These are phyloP conservation scores for Melanargia galathea DNA, from an alignment of 2,888 invertebrate genomes.

Conservation along the genomic window DNA sequence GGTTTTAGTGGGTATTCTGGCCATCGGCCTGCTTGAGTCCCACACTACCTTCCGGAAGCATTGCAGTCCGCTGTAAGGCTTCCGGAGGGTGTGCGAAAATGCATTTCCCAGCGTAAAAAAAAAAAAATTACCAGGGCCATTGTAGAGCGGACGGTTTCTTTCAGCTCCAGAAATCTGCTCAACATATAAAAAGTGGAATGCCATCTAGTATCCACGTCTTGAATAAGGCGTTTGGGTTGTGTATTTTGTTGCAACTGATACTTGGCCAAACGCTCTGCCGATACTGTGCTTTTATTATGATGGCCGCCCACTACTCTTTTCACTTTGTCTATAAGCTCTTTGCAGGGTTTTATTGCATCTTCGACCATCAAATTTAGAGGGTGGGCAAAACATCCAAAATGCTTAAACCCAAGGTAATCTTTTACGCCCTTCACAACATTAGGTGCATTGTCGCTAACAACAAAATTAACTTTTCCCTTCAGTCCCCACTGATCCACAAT, in stretches of 20 bases:
- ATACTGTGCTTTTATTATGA: not conserved
- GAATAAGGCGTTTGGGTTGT: not conserved
- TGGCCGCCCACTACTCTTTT: not conserved
- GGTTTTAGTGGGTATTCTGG: too few relatives aligned
- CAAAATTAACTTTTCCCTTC: conserved; percentile 48
- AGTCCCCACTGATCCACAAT: too few relatives aligned
- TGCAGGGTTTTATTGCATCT: not conserved
- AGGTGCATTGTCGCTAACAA: conserved; percentile 47
- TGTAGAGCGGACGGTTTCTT: too few relatives aligned
- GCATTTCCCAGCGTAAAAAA: too few relatives aligned
- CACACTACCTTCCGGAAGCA: too few relatives aligned
- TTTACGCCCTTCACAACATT: conserved; percentile 45
- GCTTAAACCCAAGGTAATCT: not conserved
- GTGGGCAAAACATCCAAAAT: too few relatives aligned
- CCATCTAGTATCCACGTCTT: not conserved
- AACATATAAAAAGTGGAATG: not conserved
- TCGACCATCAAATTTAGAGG: too few relatives aligned
- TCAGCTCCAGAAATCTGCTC: too few relatives aligned
- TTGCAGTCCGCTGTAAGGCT: too few relatives aligned
- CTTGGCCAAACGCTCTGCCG: not conserved
- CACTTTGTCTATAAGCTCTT: not conserved
- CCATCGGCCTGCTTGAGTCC: too few relatives aligned
- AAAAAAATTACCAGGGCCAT: too few relatives aligned
- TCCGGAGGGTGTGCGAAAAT: too few relatives aligned
- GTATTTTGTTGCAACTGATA: not conserved